phyloP scores from a whole-genome alignment of 2,113 vertebrate genomes.

The Cacatua alba region DNA sequence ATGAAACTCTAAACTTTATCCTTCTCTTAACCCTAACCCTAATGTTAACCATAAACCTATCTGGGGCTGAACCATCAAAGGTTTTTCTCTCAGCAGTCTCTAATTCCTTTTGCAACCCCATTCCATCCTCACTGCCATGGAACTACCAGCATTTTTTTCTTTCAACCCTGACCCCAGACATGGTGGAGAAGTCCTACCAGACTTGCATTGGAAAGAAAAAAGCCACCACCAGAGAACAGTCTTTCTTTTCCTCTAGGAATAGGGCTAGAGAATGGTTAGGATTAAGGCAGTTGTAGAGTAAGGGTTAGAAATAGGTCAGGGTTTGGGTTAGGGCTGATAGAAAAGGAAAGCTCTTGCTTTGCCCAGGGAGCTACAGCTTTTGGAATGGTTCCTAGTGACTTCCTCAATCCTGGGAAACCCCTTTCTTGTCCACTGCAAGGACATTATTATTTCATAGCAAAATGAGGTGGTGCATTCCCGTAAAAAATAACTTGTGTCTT shows the following conservation, averaged over 20 bases:
- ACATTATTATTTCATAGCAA: not conserved
- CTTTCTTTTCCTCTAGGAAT: not conserved
- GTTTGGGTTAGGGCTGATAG: not conserved
- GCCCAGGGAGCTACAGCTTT: not conserved
- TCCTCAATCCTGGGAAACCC: not conserved
- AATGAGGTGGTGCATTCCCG: not conserved
- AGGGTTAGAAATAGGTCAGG: not conserved
- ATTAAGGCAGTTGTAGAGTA: not conserved
- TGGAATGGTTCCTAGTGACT: not conserved
- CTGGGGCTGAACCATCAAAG: not conserved
- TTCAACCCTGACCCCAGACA: not conserved
- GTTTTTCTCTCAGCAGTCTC: not conserved
- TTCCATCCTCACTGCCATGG: not conserved
- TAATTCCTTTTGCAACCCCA: not conserved
- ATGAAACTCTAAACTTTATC: not conserved
- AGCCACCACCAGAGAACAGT: not conserved
- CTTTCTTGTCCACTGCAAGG: not conserved
- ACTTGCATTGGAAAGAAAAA: not conserved
- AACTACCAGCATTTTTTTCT: not conserved
- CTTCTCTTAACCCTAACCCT: not conserved
- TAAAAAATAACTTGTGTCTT: constrained; percentile 2
- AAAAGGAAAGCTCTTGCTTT: not conserved
- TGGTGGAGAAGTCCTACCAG: not conserved
- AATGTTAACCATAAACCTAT: not conserved
- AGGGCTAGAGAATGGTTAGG: not conserved